Evolutionary conservation across 2,888 invertebrate species (phyloP), one percentile per base, ranked within the genome.

Genomic region (Mesorhabditis sp.): DNA sequence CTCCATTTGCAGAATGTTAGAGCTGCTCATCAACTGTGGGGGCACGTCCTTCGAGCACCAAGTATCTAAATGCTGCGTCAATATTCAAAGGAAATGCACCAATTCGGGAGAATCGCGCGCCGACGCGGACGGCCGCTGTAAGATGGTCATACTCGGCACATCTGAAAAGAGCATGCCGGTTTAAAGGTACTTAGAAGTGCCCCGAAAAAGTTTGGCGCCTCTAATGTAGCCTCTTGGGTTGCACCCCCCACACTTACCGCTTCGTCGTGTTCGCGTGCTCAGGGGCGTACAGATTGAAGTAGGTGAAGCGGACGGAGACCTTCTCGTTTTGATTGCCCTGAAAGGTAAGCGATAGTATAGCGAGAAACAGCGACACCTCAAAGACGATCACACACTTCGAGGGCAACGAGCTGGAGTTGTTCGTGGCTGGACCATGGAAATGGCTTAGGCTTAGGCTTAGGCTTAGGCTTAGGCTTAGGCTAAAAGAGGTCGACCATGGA

Each of bases 21-120:
- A 93, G 86, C 92, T 93, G 71, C 95, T 95, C 95, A 96, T 95
- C 76, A 95, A 89, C 70, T 93, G 93, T 78, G 92, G 91, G 0
- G 95, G 94, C 68, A 91, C 87, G 61, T 75, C 65, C 76, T 91
- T 90, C 5, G 93, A 94, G 86, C 96, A 96, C 86, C 92, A 92
- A 28, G 28, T 28, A 28, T 28, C 28, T 28, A 28, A 28, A 28
- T 28, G 1, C 2, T 1, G 28, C 28, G 28, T 28, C 28, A 28
- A 28, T 28, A 28, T 28, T 28, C 28, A 28, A 28, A 28, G 28
- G 28, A 28, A 2, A 28, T 43, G 91, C 91, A 83, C 93, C 93
- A 70, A 94, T 91, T 85, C 92, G 91, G 86, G 93, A 93, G 88
- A 92, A 90, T 80, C 92, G 89, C 2, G 92, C 92, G 7, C 92